These are phyloP conservation scores for Florisuga fusca DNA, from an alignment of 2,797 vertebrate genomes.

Conservation along the genomic window DNA sequence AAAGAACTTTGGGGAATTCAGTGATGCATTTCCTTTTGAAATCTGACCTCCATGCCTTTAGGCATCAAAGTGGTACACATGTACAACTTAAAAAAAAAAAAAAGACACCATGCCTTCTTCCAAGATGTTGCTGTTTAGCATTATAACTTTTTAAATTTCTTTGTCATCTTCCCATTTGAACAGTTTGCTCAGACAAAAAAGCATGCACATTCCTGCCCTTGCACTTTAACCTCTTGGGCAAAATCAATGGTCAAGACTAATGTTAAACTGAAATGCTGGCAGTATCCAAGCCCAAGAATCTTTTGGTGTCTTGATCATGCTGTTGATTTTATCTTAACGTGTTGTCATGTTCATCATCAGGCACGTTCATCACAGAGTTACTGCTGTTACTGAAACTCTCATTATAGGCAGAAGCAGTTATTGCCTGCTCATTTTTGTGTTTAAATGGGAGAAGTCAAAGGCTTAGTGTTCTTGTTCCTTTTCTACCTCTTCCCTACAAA, in stretches of 20 bases:
- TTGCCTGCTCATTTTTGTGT: background rate
- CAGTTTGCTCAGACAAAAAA: background rate
- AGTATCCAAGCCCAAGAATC: background rate
- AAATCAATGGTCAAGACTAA: background rate
- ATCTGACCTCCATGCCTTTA: background rate
- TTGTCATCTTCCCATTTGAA: background rate
- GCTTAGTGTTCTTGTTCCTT: background rate
- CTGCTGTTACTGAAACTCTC: background rate
- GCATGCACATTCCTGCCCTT: rapidly evolving
- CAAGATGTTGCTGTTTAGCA: background rate
- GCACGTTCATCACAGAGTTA: background rate
- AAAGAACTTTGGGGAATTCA: background rate
- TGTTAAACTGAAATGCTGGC: background rate
- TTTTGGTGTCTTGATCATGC: background rate
- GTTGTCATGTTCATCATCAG: background rate
- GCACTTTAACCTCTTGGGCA: background rate
- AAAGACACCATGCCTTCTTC: background rate
- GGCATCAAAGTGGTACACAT: background rate
- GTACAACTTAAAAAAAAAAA: background rate
- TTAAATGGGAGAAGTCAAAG: background rate
- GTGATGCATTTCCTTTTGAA: background rate
- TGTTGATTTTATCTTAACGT: background rate
- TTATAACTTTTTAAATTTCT: background rate
- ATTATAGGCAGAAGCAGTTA: background rate
- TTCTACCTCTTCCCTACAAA: background rate